A percentile compares a stretch with the other conserved stretches of the same genome.
Evolutionary conservation across 2,888 invertebrate species (phyloP).

Genomic region (Oscheius onirici): DNA sequence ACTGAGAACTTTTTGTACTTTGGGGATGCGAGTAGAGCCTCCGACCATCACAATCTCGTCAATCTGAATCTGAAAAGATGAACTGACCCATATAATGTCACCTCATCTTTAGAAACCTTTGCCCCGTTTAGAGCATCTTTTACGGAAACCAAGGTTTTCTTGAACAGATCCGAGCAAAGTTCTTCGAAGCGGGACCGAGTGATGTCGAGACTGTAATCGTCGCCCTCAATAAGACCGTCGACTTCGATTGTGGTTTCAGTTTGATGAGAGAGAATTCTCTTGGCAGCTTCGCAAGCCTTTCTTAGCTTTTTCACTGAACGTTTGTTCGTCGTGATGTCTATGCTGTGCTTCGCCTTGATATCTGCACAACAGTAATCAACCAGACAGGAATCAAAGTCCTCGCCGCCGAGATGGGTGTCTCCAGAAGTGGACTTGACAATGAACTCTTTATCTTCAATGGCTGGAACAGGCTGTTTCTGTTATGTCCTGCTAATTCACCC

Average conservation of each 20-base stretch:
- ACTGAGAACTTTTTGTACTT: slow-evolving; percentile 94
- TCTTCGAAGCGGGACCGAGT: slow-evolving; percentile 97
- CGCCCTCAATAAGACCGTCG: slow-evolving; percentile 91
- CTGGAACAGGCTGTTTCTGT: too few species aligned
- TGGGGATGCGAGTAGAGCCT: slow-evolving; percentile 95
- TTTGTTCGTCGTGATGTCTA: slow-evolving; percentile 86
- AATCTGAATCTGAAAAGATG: neutral
- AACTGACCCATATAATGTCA: too few species aligned
- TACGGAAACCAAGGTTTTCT: slow-evolving; percentile 93
- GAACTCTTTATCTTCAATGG: slow-evolving; percentile 78
- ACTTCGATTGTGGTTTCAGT: slow-evolving; percentile 82
- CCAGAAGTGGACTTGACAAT: slow-evolving; percentile 91
- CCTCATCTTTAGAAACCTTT: neutral
- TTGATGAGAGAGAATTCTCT: slow-evolving; percentile 77
- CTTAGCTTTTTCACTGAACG: slow-evolving; percentile 88
- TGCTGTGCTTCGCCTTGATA: slow-evolving; percentile 81
- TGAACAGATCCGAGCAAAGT: slow-evolving; percentile 92
- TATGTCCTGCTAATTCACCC: too few species aligned
- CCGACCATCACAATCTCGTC: slow-evolving; percentile 82
- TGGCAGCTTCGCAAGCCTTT: slow-evolving; percentile 84
- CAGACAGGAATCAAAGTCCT: slow-evolving; percentile 77
- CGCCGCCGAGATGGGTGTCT: slow-evolving; percentile 80
- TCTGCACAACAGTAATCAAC: slow-evolving; percentile 74
- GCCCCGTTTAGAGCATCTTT: slow-evolving; percentile 87
- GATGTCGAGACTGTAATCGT: slow-evolving; percentile 94